phyloP scores from a whole-genome alignment of 2,113 vertebrate species.

The Delphinapterus leucas region DNA sequence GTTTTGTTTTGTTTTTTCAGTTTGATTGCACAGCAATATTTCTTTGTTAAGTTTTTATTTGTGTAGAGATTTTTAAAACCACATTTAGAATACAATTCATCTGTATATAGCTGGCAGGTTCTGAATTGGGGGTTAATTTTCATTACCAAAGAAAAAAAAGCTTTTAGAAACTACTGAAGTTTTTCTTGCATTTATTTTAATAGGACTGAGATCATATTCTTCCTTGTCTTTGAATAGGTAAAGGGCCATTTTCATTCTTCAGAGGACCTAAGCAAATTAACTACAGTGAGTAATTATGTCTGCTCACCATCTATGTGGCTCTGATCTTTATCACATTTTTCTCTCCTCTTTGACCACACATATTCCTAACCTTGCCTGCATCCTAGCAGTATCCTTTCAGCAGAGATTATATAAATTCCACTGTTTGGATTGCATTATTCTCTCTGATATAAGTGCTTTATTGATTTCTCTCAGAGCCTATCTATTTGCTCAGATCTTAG shows the following conservation, averaged over 20 bases:
- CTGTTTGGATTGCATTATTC: not conserved
- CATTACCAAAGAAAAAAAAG: accelerated
- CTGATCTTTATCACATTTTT: not conserved
- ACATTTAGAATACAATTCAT: not conserved
- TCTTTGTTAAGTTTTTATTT: not conserved
- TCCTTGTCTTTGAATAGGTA: not conserved
- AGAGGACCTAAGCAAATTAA: not conserved
- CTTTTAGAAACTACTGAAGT: not conserved
- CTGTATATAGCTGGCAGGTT: not conserved
- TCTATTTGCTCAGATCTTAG: not conserved
- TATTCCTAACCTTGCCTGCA: not conserved
- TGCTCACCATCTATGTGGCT: accelerated
- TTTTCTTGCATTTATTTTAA: not conserved
- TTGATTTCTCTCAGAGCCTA: not conserved
- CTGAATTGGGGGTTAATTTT: not conserved
- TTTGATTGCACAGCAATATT: not conserved
- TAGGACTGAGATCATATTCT: not conserved
- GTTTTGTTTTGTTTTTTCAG: not conserved
- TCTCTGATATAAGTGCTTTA: not conserved
- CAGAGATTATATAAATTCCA: not conserved
- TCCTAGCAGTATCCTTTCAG: not conserved
- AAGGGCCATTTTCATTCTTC: not conserved
- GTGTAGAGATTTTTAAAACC: not conserved
- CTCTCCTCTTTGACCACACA: not conserved
- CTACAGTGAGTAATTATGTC: not conserved